Percentiles rank a stretch among this genome's conserved stretches.
Evolutionary conservation across 2,113 vertebrate genomes (phyloP).

Genomic region (Nymphicus hollandicus): DNA sequence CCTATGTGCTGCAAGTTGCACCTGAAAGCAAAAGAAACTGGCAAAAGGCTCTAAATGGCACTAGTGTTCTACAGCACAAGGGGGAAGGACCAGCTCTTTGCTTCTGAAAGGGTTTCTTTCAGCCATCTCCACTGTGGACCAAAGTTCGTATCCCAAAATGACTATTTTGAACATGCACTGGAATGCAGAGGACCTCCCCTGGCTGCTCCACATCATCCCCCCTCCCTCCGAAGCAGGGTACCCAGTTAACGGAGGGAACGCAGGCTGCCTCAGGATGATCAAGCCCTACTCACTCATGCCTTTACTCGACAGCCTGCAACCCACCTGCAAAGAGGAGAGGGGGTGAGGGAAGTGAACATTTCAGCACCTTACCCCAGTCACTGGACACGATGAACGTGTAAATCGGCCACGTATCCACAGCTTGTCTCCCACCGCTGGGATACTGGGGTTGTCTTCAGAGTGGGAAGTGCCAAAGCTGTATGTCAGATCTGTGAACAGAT

Average conservation of each 20-base stretch:
- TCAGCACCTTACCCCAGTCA: background rate
- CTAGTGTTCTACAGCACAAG: rapidly evolving
- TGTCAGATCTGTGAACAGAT: background rate
- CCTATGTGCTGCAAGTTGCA: background rate
- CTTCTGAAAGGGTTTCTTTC: background rate
- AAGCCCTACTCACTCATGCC: background rate
- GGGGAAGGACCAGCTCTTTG: background rate
- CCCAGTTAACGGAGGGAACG: background rate
- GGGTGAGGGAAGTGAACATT: background rate
- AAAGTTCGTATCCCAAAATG: background rate
- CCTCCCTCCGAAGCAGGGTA: background rate
- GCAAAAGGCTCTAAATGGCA: background rate
- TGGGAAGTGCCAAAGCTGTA: background rate
- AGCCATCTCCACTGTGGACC: background rate
- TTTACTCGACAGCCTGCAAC: background rate
- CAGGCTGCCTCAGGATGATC: background rate
- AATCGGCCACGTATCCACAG: background rate
- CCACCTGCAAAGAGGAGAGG: background rate
- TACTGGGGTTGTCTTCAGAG: background rate
- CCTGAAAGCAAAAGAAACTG: background rate
- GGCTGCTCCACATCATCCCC: background rate
- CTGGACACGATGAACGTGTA: background rate
- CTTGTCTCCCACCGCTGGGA: background rate
- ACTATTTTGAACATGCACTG: background rate
- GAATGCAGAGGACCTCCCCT: background rate